phyloP scores from a whole-genome alignment of 1,140 invertebrate species.

The Tetranychus cinnabarinus region DNA sequence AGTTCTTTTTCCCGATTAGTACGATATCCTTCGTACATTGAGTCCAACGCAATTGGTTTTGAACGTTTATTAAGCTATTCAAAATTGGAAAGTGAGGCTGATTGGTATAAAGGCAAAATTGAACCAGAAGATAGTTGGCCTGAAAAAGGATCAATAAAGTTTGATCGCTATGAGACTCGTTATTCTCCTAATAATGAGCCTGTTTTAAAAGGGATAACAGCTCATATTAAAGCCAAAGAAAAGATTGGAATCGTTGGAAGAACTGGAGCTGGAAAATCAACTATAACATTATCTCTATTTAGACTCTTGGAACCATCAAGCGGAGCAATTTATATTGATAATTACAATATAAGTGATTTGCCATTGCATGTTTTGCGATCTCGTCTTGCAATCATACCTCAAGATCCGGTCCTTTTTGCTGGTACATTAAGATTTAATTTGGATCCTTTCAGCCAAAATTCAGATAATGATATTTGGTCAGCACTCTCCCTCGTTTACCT shows the following conservation, averaged over 20 bases:
- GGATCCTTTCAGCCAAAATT: constrained; percentile 18
- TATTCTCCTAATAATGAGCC: constrained; percentile 16
- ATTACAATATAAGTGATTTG: constrained; percentile 53
- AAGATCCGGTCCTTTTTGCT: constrained; percentile 38
- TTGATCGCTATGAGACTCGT: constrained; percentile 15
- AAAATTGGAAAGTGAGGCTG: constrained; percentile 28
- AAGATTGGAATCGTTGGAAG: constrained; percentile 8
- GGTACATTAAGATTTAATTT: constrained; percentile 41
- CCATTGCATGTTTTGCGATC: constrained; percentile 66
- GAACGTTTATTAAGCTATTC: constrained; percentile 36
- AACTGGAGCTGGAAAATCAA: constrained; percentile 59
- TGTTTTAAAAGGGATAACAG: constrained; percentile 16
- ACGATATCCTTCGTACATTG: constrained; percentile 32
- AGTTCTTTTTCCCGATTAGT: constrained; percentile 33
- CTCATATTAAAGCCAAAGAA: constrained; percentile 7
- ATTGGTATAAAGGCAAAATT: constrained; percentile 5
- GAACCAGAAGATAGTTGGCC: constrained; percentile 14
- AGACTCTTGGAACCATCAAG: constrained; percentile 51
- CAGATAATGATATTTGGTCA: constrained; percentile 19
- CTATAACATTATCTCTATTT: constrained; percentile 52
- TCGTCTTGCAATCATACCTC: constrained; percentile 26
- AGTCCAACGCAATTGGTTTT: constrained; percentile 37
- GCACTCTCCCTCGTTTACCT: constrained; percentile 14
- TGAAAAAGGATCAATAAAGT: constrained; percentile 16
- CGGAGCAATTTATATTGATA: constrained; percentile 73